Base-by-base conservation (phyloP, 2,113 vertebrate species). In the Centropus bengalensis region DNA sequence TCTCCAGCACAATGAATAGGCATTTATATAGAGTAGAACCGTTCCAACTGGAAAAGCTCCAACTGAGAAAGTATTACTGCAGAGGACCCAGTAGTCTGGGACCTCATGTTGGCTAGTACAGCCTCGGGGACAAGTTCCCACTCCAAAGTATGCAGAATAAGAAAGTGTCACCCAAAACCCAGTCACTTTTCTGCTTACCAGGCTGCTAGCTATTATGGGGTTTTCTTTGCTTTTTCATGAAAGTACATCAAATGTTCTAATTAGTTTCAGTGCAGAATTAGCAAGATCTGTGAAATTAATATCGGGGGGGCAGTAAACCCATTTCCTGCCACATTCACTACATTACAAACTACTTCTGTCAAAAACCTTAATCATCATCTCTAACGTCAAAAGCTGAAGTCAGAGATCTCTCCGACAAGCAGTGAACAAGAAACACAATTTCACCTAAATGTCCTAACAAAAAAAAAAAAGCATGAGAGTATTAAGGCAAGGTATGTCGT, bases 31-130 rank as follows among this genome's bases (percentile, higher is more conserved):
- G 94, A 96, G 64, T 38, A 91, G 49, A 91, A 93, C 49, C n/a
- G 86, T 36, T 96, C 93, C 96, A 94, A 93, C 83, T 93, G 95
- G 96, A 95, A 92, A 93, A 87, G 54, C 27, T 95, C 95, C 95
- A 97, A 19, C 64, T 40, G n/a, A 95, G 78, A 85, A 96, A 92
- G 86, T 70, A 93, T 92, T 93, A 91, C 89, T 92, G 94, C 94
- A 95, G 95, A 95, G 88, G 36, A 94, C 89, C 83, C 86, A 84
- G 81, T 64, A 92, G 86, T 78, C 83, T 59, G 47, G 83, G 77
- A 49, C 52, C n/a, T 89, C 69, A 27, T 4, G 23, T 60, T 81
- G 83, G 64, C 76, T 78, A 84, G 40, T 80, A 86, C 56, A 89
- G 82, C 47, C 69, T 84, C 3, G 1, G 69, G 81, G 42, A 68